Percentiles rank a stretch among this genome's conserved stretches.
Evolutionary conservation across 1,140 invertebrate genomes (phyloP).

Genomic region (Apis florea): DNA sequence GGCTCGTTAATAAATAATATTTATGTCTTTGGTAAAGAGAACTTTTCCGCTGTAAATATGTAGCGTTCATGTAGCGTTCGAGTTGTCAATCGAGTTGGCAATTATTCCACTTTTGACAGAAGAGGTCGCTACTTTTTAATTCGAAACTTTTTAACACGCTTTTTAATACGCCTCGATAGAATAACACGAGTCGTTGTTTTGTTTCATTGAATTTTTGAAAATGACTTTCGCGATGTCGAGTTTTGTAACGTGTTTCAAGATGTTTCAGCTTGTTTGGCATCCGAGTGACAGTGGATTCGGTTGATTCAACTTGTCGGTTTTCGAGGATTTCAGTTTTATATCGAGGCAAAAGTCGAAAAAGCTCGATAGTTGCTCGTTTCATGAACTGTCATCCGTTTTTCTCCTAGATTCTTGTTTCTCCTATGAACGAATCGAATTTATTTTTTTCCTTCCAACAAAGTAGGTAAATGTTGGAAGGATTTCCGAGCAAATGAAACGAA

Average conservation of each 20-base stretch:
- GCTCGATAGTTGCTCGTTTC: not conserved
- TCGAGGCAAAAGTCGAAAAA: not conserved
- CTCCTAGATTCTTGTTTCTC: too few species aligned
- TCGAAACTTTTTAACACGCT: not conserved
- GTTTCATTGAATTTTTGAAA: not conserved
- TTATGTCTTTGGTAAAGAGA: not conserved
- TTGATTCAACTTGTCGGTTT: not conserved
- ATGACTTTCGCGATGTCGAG: not conserved
- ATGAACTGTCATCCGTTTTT: not conserved
- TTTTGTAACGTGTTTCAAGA: not conserved
- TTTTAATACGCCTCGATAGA: not conserved
- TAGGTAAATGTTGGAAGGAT: not conserved
- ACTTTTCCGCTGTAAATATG: not conserved
- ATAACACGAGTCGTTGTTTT: not conserved
- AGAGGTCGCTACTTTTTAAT: slow-evolving; percentile 1
- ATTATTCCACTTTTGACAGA: not conserved
- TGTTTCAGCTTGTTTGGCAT: slow-evolving; percentile 21
- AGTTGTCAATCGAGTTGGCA: not conserved
- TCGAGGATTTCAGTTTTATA: not conserved
- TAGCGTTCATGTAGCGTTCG: not conserved
- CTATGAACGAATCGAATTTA: not conserved
- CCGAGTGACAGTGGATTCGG: not conserved
- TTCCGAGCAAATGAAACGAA: slow-evolving; percentile 7
- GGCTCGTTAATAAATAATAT: too few species aligned
- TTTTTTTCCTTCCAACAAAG: not conserved